Evolutionary conservation across 2,888 invertebrate species (phyloP).

Genomic region (Agrotis exclamationis): DNA sequence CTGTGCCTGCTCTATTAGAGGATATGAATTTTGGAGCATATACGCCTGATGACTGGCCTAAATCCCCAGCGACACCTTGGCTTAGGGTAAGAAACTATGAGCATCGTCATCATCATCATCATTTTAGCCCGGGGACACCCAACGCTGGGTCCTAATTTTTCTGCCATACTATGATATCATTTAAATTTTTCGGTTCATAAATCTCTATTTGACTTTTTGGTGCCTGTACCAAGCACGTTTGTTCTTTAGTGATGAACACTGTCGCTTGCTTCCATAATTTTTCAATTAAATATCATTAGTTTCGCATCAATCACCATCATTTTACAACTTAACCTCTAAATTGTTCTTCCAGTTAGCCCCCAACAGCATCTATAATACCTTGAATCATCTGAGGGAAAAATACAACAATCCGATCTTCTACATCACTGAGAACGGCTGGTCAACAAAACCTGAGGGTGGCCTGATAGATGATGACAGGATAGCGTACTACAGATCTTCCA

Average conservation of each 20-base stretch:
- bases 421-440: conserved; percentile 92
- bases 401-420: conserved; percentile 90
- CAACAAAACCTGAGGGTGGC: conserved; percentile 73
- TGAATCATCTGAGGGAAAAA: conserved; percentile 86
- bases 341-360: conserved; percentile 84
- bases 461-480: conserved; percentile 86
- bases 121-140: not conserved
- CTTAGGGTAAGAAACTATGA: conserved; percentile 23
- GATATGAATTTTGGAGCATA: conserved; percentile 69
- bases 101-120: not conserved
- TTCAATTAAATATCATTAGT: not conserved
- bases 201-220: not conserved
- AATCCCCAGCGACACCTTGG: conserved; percentile 73
- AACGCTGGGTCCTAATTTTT: too few species aligned
- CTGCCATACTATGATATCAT: not conserved
- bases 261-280: not conserved
- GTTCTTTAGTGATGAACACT: not conserved
- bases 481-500: conserved; percentile 82
- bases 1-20: conserved; percentile 70
- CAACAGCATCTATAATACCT: conserved; percentile 90
- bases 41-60: conserved; percentile 71
- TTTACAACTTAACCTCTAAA: not conserved
- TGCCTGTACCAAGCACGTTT: not conserved
- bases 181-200: not conserved
- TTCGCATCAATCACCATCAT: not conserved